These are phyloP conservation scores for Mylabris phalerata DNA, from an alignment of 1,140 invertebrate species.

Conservation along the genomic window DNA sequence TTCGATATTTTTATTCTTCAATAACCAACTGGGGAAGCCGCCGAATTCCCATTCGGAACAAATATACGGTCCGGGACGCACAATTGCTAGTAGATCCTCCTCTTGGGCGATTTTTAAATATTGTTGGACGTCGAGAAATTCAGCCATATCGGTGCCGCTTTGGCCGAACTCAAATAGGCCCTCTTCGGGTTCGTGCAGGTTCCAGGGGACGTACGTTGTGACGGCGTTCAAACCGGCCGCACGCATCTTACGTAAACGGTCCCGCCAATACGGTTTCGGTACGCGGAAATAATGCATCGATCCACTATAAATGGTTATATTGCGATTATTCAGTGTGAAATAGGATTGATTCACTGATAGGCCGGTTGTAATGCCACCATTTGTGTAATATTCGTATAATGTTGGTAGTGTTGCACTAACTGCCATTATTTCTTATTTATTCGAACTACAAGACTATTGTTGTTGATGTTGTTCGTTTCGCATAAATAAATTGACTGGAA, in stretches of 20 bases:
- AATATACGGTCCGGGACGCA: constrained; percentile 89
- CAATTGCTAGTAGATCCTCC: constrained; percentile 73
- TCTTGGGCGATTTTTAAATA: constrained; percentile 79
- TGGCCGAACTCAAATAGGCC: constrained; percentile 56
- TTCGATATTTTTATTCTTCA: constrained; percentile 31
- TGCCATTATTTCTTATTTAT: too few species aligned
- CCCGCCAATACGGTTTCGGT: constrained; percentile 51
- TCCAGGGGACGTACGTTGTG: constrained; percentile 92
- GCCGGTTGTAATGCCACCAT: constrained; percentile 23
- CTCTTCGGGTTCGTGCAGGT: constrained; percentile 64
- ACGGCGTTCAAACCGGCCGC: constrained; percentile 78
- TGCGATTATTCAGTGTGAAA: constrained; percentile 29
- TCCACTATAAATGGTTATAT: constrained; percentile 46
- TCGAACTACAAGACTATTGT: too few species aligned
- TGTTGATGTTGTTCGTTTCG: too few species aligned
- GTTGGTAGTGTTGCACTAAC: constrained; percentile 12
- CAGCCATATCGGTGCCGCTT: constrained; percentile 61
- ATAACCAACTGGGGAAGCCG: constrained; percentile 28
- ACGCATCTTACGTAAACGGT: constrained; percentile 68
- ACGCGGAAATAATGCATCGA: constrained; percentile 89
- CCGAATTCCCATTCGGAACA: constrained; percentile 71
- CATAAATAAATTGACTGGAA: too few species aligned
- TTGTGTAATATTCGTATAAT: constrained; percentile 31
- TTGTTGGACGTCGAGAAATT: constrained; percentile 46
- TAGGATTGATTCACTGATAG: constrained; percentile 21